Evolutionary conservation across 2,888 invertebrate species (phyloP).

Genomic region (Linnaemya vulpina): DNA sequence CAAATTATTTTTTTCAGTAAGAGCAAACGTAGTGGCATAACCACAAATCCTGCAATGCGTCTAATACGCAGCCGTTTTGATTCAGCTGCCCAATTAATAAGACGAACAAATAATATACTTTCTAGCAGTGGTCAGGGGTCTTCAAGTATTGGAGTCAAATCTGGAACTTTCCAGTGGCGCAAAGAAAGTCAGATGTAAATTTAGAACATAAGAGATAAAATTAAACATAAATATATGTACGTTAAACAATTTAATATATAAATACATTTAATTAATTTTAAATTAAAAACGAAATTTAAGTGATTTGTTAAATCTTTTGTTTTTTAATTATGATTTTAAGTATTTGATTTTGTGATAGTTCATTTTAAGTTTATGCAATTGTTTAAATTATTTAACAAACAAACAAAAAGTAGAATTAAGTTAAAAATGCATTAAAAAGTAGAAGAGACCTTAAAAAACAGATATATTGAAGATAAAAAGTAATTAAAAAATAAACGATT

Average conservation of each 20-base stretch:
- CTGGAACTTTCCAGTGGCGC: conserved; percentile 83
- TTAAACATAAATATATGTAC: conserved; percentile 32
- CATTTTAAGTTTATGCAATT: conserved; percentile 65
- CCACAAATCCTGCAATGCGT: conserved; percentile 93
- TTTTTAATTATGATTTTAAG: conserved; percentile 68
- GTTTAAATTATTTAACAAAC: conserved; percentile 51
- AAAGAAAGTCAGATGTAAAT: conserved; percentile 83
- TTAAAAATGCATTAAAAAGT: conserved; percentile 30
- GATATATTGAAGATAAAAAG: conserved; percentile 2
- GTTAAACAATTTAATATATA: conserved; percentile 19
- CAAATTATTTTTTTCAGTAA: conserved; percentile 79
- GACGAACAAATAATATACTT: conserved; percentile 83
- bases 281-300: conserved; percentile 26
- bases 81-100: conserved; percentile 83
- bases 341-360: conserved; percentile 72
- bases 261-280: conserved; percentile 35
- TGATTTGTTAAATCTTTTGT: conserved; percentile 63
- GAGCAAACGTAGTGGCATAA: conserved; percentile 92
- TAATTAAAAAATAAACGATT: conserved; percentile 23
- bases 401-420: conserved; percentile 49
- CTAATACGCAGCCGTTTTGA: conserved; percentile 85
- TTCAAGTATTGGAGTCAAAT: conserved; percentile 83
- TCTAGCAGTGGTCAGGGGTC: conserved; percentile 83
- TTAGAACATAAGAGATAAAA: conserved; percentile 5
- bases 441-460: conserved; percentile 58